These are phyloP conservation scores for Teinopalpus imperialis DNA, from an alignment of 2,888 invertebrate species.

Conservation along the genomic window DNA sequence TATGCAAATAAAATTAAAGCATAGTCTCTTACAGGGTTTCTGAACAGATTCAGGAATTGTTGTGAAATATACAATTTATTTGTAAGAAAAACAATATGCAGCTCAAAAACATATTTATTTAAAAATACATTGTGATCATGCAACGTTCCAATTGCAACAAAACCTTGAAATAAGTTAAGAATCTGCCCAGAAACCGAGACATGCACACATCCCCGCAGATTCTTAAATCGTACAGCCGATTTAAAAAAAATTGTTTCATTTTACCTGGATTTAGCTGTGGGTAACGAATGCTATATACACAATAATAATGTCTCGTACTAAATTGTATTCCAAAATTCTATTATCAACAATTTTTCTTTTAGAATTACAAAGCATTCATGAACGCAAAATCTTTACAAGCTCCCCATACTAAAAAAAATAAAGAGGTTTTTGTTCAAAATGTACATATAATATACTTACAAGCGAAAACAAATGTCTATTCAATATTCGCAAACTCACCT, in stretches of 20 bases:
- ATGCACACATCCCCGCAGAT: slow-evolving; percentile 45
- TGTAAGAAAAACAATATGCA: not conserved
- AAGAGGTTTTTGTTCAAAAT: slow-evolving; percentile 67
- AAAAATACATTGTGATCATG: slow-evolving; percentile 4
- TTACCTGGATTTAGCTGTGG: slow-evolving; percentile 75
- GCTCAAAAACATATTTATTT: slow-evolving; percentile 8
- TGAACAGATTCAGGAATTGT: slow-evolving; percentile 42
- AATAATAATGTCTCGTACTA: slow-evolving; percentile 56
- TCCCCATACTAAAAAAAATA: slow-evolving; percentile 52
- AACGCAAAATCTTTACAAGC: slow-evolving; percentile 67
- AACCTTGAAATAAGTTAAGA: slow-evolving; percentile 18
- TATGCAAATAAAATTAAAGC: slow-evolving; percentile 68
- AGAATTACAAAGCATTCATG: slow-evolving; percentile 51
- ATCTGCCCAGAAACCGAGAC: slow-evolving; percentile 53
- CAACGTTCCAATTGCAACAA: slow-evolving; percentile 4
- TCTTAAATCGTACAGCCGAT: slow-evolving; percentile 55
- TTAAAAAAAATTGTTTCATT: slow-evolving; percentile 55
- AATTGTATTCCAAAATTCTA: slow-evolving; percentile 40
- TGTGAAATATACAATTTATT: not conserved
- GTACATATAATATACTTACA: slow-evolving; percentile 76
- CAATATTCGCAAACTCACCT: slow-evolving; percentile 46
- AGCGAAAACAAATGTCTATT: slow-evolving; percentile 56
- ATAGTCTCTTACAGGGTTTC: slow-evolving; percentile 46
- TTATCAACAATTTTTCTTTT: slow-evolving; percentile 37
- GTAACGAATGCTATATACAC: slow-evolving; percentile 76